These are phyloP conservation scores for Idaea aversata DNA, from an alignment of 2,888 invertebrate genomes.

Conservation along the genomic window DNA sequence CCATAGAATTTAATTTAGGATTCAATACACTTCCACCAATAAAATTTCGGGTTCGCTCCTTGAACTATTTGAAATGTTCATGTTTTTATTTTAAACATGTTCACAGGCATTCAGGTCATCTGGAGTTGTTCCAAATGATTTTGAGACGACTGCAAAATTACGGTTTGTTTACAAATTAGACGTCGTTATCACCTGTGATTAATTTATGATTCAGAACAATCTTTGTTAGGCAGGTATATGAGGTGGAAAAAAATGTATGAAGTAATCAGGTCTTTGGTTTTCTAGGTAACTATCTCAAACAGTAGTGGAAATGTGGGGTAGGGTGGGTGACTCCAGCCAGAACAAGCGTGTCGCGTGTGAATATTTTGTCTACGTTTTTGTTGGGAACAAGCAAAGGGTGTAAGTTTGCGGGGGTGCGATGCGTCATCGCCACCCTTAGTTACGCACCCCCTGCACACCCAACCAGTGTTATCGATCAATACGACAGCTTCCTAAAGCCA, in stretches of 20 bases:
- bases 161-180: constrained; percentile 44
- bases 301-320: no score
- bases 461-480: constrained; percentile 60
- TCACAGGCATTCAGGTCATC: constrained; percentile 67
- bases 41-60: constrained; percentile 33
- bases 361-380: constrained; percentile 6
- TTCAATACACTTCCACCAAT: constrained; percentile 18
- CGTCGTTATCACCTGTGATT: constrained; percentile 8
- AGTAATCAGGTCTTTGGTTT: no score
- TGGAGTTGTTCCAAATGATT: constrained; percentile 69
- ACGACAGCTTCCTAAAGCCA: constrained; percentile 50
- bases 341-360: background rate
- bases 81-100: constrained; percentile 46
- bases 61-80: constrained; percentile 49
- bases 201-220: constrained; percentile 6
- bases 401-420: constrained; percentile 52
- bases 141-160: constrained; percentile 45
- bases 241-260: background rate
- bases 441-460: constrained; percentile 55
- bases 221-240: background rate
- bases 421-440: constrained; percentile 63
- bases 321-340: no score
- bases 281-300: no score
- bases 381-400: constrained; percentile 49
- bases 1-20: background rate